These are phyloP conservation scores for Mythimna loreyi DNA, from an alignment of 2,888 invertebrate species.

Conservation along the genomic window DNA sequence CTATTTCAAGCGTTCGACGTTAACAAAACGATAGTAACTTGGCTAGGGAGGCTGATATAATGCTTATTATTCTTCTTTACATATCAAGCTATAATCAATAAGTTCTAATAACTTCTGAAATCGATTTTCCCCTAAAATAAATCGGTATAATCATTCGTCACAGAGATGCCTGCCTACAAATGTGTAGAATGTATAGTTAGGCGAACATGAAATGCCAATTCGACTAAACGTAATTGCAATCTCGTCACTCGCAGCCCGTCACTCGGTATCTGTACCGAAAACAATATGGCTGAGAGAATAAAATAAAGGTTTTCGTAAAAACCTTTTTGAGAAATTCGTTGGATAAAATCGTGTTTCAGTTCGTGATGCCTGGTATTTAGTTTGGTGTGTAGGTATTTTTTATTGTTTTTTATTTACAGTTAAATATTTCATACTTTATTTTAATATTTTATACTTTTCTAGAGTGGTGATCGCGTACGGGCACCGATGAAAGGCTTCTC, in stretches of 20 bases:
- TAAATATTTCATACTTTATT: too few species aligned
- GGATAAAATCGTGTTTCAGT: slow-evolving; percentile 28
- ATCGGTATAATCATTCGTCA: not conserved
- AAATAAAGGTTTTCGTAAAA: slow-evolving; percentile 43
- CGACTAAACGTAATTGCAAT: slow-evolving; percentile 57
- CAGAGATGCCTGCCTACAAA: slow-evolving; percentile 25
- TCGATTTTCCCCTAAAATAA: not conserved
- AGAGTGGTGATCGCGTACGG: too few species aligned
- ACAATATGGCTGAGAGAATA: slow-evolving; percentile 52
- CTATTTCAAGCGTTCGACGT: too few species aligned
- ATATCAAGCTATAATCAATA: too few species aligned
- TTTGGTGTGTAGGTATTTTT: not conserved
- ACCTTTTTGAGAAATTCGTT: slow-evolving; percentile 40
- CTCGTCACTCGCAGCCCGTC: slow-evolving; percentile 54
- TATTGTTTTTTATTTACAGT: not conserved
- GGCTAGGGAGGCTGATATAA: too few species aligned
- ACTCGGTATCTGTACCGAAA: slow-evolving; percentile 47
- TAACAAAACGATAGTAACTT: too few species aligned
- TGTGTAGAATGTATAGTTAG: slow-evolving; percentile 34
- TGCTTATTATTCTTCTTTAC: too few species aligned
- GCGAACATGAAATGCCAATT: slow-evolving; percentile 51
- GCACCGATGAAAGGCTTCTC: too few species aligned
- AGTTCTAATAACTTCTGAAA: not conserved
- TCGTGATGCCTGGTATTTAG: slow-evolving; percentile 22
- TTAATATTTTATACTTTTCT: too few species aligned